Evolutionary conservation across 2,113 vertebrate species (phyloP).

Genomic region (Amia ocellicauda): DNA sequence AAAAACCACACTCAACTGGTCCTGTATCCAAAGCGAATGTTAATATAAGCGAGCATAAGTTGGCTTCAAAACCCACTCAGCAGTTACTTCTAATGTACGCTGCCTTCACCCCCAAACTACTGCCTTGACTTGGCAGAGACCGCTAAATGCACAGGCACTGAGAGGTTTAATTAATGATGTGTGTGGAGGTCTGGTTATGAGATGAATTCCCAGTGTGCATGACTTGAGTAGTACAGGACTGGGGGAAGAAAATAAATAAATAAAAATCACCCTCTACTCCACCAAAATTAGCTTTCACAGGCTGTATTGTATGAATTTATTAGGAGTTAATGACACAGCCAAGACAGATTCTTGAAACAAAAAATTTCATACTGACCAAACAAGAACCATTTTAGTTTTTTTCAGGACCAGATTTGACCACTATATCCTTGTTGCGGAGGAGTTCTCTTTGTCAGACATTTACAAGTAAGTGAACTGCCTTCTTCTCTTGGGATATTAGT

Average conservation of each 20-base stretch:
- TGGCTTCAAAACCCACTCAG: too few relatives aligned
- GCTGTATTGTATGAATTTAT: not conserved
- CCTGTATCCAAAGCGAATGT: too few relatives aligned
- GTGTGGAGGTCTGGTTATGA: not conserved
- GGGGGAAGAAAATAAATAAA: too few relatives aligned
- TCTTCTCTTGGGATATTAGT: not conserved
- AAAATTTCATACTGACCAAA: not conserved
- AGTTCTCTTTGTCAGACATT: not conserved
- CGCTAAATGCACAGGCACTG: not conserved
- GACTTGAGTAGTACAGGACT: not conserved
- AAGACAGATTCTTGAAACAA: not conserved
- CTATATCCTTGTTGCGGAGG: not conserved
- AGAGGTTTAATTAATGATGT: conserved; percentile 4
- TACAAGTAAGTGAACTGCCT: not conserved
- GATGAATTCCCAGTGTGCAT: not conserved
- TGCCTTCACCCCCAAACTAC: not conserved
- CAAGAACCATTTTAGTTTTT: not conserved
- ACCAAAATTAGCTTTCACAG: conserved; percentile 4
- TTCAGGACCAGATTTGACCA: too few relatives aligned
- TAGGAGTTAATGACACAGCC: not conserved
- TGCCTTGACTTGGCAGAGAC: not conserved
- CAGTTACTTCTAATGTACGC: not conserved
- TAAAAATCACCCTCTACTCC: not conserved
- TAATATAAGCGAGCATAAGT: too few relatives aligned
- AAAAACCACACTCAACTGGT: too few relatives aligned